Evolutionary conservation across 2,797 vertebrate species (phyloP).

Genomic region (Leucoraja ocellata): DNA sequence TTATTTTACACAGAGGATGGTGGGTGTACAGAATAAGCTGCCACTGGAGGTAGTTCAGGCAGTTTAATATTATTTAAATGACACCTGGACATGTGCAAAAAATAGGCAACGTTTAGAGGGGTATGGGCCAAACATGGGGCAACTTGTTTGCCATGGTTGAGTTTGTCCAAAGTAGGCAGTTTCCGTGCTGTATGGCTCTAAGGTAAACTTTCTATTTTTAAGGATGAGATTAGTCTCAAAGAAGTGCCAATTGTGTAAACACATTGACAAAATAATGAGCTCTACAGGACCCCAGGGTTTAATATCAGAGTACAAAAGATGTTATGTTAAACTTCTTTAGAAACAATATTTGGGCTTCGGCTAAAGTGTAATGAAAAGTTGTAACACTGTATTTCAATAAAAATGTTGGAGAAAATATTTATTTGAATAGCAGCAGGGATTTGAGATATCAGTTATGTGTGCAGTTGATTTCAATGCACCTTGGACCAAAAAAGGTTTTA

Average conservation of each 20-base stretch:
- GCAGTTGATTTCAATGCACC: not conserved
- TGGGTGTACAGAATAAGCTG: no score
- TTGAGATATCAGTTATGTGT: not conserved
- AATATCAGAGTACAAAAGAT: not conserved
- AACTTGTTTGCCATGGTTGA: no score
- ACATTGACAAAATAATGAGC: not conserved
- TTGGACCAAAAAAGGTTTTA: not conserved
- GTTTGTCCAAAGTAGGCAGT: no score
- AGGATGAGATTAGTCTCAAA: not conserved
- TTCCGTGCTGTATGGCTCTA: no score
- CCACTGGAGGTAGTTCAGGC: no score
- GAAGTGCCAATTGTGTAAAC: not conserved
- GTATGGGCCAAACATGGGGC: no score
- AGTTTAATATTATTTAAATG: no score
- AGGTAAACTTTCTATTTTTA: no score
- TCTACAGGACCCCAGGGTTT: not conserved
- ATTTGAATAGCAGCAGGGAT: not conserved
- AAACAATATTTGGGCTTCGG: not conserved
- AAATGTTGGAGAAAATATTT: not conserved
- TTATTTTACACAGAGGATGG: no score
- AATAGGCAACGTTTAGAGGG: no score
- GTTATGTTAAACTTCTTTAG: not conserved
- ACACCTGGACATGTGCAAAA: no score
- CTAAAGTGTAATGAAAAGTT: not conserved
- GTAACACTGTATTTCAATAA: not conserved